phyloP scores from a whole-genome alignment of 1,140 invertebrate species.

The Leptinotarsa undecemlineata region DNA sequence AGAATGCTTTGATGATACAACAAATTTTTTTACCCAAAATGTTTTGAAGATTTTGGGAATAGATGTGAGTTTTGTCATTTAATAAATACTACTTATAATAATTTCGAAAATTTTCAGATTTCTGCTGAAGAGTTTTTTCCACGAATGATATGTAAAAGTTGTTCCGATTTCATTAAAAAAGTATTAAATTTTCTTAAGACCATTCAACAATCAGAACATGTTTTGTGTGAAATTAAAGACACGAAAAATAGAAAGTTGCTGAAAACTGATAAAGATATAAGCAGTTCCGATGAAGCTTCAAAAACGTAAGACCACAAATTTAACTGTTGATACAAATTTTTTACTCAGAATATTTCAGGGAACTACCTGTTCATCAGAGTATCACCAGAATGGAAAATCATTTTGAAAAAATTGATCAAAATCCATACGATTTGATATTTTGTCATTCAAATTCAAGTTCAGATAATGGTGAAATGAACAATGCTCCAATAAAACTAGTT shows the following conservation, averaged over 20 bases:
- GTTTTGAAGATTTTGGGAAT: constrained; percentile 16
- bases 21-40: neutral
- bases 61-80: constrained; percentile 13
- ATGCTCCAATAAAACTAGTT: neutral
- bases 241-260: neutral
- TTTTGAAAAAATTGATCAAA: neutral
- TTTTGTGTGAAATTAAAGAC: neutral
- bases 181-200: constrained; percentile 19
- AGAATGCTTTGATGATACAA: neutral
- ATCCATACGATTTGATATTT: neutral
- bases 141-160: constrained; percentile 16
- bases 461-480: neutral
- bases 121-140: constrained; percentile 20
- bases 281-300: neutral
- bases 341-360: neutral
- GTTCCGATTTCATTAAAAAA: constrained; percentile 18
- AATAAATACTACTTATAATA: neutral
- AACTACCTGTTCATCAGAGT: neutral
- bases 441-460: neutral
- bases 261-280: neutral
- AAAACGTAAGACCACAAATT: neutral
- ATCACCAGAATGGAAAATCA: neutral
- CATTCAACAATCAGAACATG: constrained; percentile 17
- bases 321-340: neutral
- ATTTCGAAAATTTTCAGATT: constrained; percentile 13